Percentiles rank a stretch among this genome's conserved stretches.
Conservation (phyloP, 2,797 vertebrate genomes). For the Parauchenoglanis ngamensis region DNA sequence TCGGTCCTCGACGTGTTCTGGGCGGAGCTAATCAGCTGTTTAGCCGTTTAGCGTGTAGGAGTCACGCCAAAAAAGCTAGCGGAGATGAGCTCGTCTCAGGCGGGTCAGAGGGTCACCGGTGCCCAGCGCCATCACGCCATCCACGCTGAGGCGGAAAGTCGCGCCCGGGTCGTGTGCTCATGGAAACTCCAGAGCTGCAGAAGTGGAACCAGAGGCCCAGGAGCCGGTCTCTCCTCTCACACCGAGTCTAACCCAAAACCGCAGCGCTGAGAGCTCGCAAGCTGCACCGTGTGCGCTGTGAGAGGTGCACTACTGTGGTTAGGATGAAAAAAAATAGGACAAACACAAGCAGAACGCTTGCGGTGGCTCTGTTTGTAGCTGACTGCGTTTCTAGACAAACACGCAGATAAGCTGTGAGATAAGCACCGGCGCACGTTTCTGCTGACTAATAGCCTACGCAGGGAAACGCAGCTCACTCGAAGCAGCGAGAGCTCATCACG, state of each 20-base stretch:
- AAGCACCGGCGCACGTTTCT: conserved; percentile 10
- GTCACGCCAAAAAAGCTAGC: background rate
- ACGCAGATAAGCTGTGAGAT: conserved; percentile 9
- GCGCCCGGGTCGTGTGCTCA: conserved; percentile 41
- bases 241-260: conserved; percentile 41
- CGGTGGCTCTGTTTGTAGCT: conserved; percentile 34
- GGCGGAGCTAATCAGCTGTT: background rate
- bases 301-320: conserved; percentile 48
- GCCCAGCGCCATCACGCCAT: background rate
- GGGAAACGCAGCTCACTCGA: conserved; percentile 7
- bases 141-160: conserved; percentile 28
- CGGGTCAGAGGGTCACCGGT: background rate
- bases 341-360: conserved; percentile 41
- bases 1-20: background rate
- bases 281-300: conserved; percentile 34
- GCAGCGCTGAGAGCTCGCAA: conserved; percentile 36
- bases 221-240: conserved; percentile 39
- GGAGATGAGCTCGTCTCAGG: background rate
- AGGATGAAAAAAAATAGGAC: conserved; percentile 43
- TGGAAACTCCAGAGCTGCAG: conserved; percentile 47
- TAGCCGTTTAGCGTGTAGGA: background rate
- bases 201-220: conserved; percentile 45
- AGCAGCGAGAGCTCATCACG: background rate
- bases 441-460: conserved; percentile 29
- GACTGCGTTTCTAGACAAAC: conserved; percentile 33